Base-by-base conservation (phyloP, 2,797 vertebrate species). In the Typhlichthys subterraneus region DNA sequence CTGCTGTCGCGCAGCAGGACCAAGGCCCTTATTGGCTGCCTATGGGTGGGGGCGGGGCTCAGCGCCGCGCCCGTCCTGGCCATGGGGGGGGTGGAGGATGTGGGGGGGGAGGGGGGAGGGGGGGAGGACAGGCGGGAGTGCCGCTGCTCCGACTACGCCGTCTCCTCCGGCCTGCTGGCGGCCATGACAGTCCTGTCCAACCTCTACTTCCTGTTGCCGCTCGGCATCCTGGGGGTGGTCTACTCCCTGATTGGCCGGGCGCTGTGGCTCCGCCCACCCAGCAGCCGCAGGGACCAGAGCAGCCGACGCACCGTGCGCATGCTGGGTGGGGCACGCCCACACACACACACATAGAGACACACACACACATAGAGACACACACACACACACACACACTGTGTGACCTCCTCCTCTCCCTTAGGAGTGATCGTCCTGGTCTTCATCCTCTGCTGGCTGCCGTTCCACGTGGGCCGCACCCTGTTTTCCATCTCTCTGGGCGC, bases 371-470 rank as follows among this genome's bases (percentile, higher is more conserved):
- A 33, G 4, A 19, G 17, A 19, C 17, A 65, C 15, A 31, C 29
- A 54, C 33, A 48, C 46, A n/a, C 45, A 50, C 15, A 23, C 13
- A 65, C 15, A 31, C n/a, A 19, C 10, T 19, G n/a, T 17, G 17
- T 31, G 19, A 3, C 2, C n/a, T 15, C 60, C 2, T 31, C 14
- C 49, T 46, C 17, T 50, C 54, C 61, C 75, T 2, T 85, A 94
- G 94, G 88, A 15, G 87, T 93, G 46, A 94, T 94, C 3, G 93
- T 95, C 53, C 47, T 94, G 58, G 91, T 91, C 0, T 95, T 95
- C 15, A 85, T 93, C 54, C 78, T 94, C 45, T 95, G 93, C 69
- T 95, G 93, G 94, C 81, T 94, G 65, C 94, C 93, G 0, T 93
- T 94, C 68, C 93, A 95, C 1, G 81, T 94, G 7, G 93, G 92